These are phyloP conservation scores for Melanocharis versteri DNA, from an alignment of 2,113 vertebrate species.

Conservation along the genomic window DNA sequence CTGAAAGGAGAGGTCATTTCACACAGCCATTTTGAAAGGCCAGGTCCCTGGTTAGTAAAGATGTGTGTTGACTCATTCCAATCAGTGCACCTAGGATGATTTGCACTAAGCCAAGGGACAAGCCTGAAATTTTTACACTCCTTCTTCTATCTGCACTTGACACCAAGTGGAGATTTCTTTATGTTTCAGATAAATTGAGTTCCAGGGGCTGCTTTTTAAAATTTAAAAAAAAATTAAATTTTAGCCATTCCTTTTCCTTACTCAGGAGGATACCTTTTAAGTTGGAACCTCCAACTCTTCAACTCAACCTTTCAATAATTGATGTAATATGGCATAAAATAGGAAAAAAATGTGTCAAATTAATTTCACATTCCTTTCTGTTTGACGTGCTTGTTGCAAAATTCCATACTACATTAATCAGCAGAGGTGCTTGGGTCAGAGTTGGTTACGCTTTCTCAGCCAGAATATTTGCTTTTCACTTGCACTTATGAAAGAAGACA, in stretches of 20 bases:
- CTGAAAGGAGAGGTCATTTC: neutral
- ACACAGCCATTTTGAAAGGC: neutral
- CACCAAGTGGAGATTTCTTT: neutral
- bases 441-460: neutral
- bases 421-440: neutral
- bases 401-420: neutral
- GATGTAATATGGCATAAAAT: neutral
- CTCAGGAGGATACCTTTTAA: neutral
- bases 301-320: neutral
- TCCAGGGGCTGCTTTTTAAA: neutral
- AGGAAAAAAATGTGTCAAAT: neutral
- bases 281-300: neutral
- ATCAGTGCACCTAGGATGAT: neutral
- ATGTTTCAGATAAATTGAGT: neutral
- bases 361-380: neutral
- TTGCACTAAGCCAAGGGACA: neutral
- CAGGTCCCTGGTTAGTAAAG: neutral
- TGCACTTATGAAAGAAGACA: neutral
- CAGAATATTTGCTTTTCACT: neutral
- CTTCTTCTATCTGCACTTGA: neutral
- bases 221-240: neutral
- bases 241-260: neutral
- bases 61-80: neutral
- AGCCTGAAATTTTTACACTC: neutral
- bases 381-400: neutral